Percentiles rank a stretch among this genome's conserved stretches.
Conservation (phyloP, 1,140 invertebrate genomes). For the Hyphantria cunea region DNA sequence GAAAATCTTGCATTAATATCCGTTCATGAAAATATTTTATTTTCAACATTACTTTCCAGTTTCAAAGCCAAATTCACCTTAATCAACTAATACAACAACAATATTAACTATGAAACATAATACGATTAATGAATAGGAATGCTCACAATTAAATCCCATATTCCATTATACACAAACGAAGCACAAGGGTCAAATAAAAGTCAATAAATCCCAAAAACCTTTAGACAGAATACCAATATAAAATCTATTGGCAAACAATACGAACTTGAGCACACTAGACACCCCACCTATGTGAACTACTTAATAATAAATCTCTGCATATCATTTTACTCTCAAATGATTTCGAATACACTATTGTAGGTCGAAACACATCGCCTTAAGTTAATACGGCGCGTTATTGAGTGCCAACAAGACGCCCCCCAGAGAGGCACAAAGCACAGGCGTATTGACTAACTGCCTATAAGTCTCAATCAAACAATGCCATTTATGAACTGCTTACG, state of each 20-base stretch:
- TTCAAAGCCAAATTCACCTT: too few relatives aligned
- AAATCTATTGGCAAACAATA: conserved; percentile 24
- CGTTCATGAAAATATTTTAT: too few relatives aligned
- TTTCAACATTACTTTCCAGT: too few relatives aligned
- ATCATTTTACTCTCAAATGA: conserved; percentile 74
- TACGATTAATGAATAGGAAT: neutral
- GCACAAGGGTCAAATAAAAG: neutral
- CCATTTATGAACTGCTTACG: conserved; percentile 56
- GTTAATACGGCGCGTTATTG: conserved; percentile 42
- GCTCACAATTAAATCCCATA: neutral
- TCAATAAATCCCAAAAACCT: conserved; percentile 14
- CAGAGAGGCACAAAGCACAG: conserved; percentile 46
- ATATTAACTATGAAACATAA: neutral
- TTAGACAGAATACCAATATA: too few relatives aligned
- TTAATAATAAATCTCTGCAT: conserved; percentile 69
- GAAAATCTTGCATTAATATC: too few relatives aligned
- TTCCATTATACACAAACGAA: neutral
- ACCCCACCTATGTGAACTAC: conserved; percentile 60
- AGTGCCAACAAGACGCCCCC: conserved; percentile 49
- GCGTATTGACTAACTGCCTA: conserved; percentile 77
- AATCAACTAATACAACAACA: neutral
- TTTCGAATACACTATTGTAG: conserved; percentile 51
- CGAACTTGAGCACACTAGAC: conserved; percentile 4
- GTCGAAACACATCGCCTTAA: conserved; percentile 48
- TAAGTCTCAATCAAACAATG: conserved; percentile 74